A percentile compares a stretch with the other conserved stretches of the same genome.
Conservation (phyloP, 2,888 invertebrate species). For the Unio pictorum region DNA sequence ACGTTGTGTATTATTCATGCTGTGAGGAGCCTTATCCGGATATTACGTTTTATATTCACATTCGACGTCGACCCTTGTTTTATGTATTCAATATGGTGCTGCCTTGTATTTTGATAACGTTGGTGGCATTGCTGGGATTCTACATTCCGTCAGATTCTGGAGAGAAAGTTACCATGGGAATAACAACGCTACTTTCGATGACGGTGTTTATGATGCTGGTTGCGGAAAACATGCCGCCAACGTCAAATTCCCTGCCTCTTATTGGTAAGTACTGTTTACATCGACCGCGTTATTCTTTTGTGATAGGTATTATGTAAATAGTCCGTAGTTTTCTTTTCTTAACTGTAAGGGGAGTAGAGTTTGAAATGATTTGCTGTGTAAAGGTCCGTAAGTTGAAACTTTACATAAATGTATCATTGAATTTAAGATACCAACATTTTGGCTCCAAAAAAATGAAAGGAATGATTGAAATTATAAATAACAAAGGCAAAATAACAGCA, state of each 20-base stretch:
- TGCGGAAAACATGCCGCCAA: constrained; percentile 76
- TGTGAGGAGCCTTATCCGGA: constrained; percentile 74
- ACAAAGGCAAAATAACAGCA: too few species aligned
- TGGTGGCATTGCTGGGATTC: constrained; percentile 75
- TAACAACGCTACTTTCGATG: constrained; percentile 76
- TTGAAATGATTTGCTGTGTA: too few species aligned
- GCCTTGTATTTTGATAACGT: constrained; percentile 75
- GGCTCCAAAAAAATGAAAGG: too few species aligned
- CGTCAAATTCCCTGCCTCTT: constrained; percentile 76
- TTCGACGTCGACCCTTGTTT: constrained; percentile 74
- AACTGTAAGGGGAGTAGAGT: too few species aligned
- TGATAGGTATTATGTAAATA: neutral
- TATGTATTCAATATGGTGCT: constrained; percentile 75
- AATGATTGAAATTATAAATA: too few species aligned
- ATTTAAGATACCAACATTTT: too few species aligned
- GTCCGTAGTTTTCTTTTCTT: too few species aligned
- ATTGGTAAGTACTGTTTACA: constrained; percentile 70
- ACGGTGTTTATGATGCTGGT: constrained; percentile 76
- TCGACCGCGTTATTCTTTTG: neutral
- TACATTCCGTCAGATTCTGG: constrained; percentile 77
- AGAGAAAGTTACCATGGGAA: constrained; percentile 74
- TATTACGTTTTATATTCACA: constrained; percentile 73
- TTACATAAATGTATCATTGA: too few species aligned
- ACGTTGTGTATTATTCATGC: constrained; percentile 74
- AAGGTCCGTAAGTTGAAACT: too few species aligned